Evolutionary conservation across 2,113 vertebrate genomes (phyloP), one percentile per base, ranked within the genome.

Genomic region (Loxodonta africana): DNA sequence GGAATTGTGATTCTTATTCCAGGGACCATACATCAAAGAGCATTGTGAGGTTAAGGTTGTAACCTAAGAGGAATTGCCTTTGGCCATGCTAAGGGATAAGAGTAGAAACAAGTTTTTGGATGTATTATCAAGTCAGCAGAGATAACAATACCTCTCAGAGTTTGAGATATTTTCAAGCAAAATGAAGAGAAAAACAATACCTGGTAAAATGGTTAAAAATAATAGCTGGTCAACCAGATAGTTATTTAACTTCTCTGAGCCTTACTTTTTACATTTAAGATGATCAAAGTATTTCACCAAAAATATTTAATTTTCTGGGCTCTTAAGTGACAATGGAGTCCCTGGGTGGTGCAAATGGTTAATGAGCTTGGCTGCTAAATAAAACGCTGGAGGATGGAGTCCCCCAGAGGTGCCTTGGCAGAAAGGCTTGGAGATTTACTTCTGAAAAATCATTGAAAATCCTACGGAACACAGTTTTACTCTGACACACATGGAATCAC

Each of bases 191-290:
- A 86, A 90, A 97, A 83, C 23, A 51, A 1, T 80, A 88, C 81
- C 46, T 83, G 25, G 48, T 28, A 90, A 86, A 41, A 17, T 28
- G 60, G 53, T 12, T 17, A 57, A 57, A 57, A 57, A 57, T 57
- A 57, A 57, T 57, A 57, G 12, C 53, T 4, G 11, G 53, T 25
- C 12, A 82, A 88, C 17, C 9, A 85, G 77, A 15, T 82, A 94
- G 15, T 41, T 67, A 60, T 77, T 87, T 82, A 57, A 14, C 44
- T 65, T 81, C 20, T 81, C 46, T 65, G 15, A 60, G 30, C 3
- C 21, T 73, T 94, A 76, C 21, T 84, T 65, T 86, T 9, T 18
- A 73, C 5, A 83, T 84, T 94, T 95, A 53, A 97, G 12, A 53
- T 53, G 51, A 12, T 12, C 51, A 37, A 37, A 37, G 37, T 37